These are phyloP conservation scores for Pseudachorutes palmiensis DNA, from an alignment of 1,140 invertebrate species.

Conservation along the genomic window DNA sequence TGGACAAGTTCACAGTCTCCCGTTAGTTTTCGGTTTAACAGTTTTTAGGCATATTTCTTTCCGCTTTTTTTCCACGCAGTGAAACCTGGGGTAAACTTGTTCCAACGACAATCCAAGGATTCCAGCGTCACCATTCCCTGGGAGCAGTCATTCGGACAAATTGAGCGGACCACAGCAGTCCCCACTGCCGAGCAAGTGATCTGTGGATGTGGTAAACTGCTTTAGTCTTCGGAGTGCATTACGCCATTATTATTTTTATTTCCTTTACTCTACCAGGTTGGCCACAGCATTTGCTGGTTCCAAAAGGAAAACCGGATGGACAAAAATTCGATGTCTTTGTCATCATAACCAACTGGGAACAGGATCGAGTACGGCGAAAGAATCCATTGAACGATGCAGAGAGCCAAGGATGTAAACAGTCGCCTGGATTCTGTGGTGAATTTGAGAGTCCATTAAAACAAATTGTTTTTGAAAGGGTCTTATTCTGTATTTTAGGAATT, in stretches of 20 bases:
- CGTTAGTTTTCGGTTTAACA: conserved; percentile 47
- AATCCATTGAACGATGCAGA: neutral
- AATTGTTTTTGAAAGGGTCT: neutral
- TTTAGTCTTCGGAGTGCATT: neutral
- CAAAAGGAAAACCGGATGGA: conserved; percentile 62
- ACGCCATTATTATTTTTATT: neutral
- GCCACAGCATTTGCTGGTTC: conserved; percentile 73
- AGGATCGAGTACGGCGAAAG: conserved; percentile 48
- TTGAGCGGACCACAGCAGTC: neutral
- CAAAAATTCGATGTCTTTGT: conserved; percentile 62
- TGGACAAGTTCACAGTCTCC: conserved; percentile 62
- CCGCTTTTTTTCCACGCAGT: conserved; percentile 30
- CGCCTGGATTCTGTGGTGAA: neutral
- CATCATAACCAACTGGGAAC: conserved; percentile 68
- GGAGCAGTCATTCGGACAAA: conserved; percentile 42
- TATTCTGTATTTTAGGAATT: neutral
- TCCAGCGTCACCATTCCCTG: conserved; percentile 58
- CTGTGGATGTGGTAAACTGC: neutral
- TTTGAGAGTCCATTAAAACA: too few species aligned
- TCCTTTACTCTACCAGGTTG: conserved; percentile 66
- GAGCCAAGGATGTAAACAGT: neutral
- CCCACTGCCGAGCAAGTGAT: neutral
- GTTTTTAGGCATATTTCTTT: neutral
- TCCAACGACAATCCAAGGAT: conserved; percentile 49
- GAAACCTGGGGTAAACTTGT: conserved; percentile 49